Evolutionary conservation across 2,797 vertebrate species (phyloP), one percentile per base, ranked within the genome.

Genomic region (Sardinella longiceps): DNA sequence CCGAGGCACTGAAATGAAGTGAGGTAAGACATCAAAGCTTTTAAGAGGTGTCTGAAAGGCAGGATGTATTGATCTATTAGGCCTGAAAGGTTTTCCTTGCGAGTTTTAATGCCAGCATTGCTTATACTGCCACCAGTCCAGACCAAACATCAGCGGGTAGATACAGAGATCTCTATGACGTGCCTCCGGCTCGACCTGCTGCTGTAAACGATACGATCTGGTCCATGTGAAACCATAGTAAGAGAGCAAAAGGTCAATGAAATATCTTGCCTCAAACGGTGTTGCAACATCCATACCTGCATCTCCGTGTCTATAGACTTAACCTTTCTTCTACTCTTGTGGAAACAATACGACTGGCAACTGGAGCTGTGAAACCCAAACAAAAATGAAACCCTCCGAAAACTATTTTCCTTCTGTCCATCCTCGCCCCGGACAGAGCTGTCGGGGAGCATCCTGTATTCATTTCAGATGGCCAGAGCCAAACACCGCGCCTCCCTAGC

Each of bases 371-470:
- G 66, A 74, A 85, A 56, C 46, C 74, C 45, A 51, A 81, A 84
- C 39, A 60, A 77, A 87, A 81, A 56, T 3, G 7, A 53, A 30
- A 56, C 39, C 37, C 30, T 30, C 28, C 28, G 37, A 66, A 33
- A 66, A 25, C 70, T 80, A 63, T 45, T 83, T 85, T 87, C 80
- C 46, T 33, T 70, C 74, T 20, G 6, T 60, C 82, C 74, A 4
- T 60, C 82, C 74, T 84, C 53, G 48, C 37, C 81, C 48, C 48
- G 23, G 56, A 77, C 30, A 5, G 66, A 10, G 82, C 60, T 66
- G 50, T 66, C 5, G 46, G 80, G 87, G 82, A 84, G 83, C 56
- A 85, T 58, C 66, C 30, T 58, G 83, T 87, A 85, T 89, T 85
- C 0, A 51, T 87, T 88, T 88, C 84, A 56, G 82, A 84, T 56